Base-by-base conservation (phyloP, 2,888 invertebrate genomes). In the Ypsolopha scabrella region DNA sequence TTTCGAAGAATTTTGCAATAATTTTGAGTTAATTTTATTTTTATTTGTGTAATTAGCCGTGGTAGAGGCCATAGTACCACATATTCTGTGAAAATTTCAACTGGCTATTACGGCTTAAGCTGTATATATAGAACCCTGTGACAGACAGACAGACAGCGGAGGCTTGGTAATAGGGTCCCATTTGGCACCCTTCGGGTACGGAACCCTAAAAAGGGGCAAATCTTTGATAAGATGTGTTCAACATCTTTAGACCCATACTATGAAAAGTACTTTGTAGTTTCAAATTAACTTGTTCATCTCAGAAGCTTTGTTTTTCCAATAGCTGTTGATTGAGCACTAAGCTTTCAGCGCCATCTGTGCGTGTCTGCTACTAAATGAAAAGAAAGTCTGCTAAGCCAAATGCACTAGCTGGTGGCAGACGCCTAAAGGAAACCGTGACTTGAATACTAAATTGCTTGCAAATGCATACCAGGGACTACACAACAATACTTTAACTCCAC, bases 401-500 rank as follows among this genome's bases (percentile, higher is more conserved):
- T 69, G 70, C 72, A 70, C 68, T 73, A 58, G 58, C 60, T 59
- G 65, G 52, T 65, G 63, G 59, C 62, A 64, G 70, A 70, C 73
- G 72, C 71, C 70, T 72, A 68, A 67, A 66, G 67, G 67, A 62
- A 61, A 57, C 56, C 68, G 63, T 67, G 68, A 63, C 71, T 67
- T 59, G 74, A 71, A 77, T 74, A 65, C 72, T 57, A 63, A 72
- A 64, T 63, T 59, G 60, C 65, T 60, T 55, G 61, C 64, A 64
- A 67, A 68, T 62, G 66, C 66, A 68, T 66, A 68, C 60, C 60
- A 61, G 59, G 57, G 51, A 56, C 57, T 55, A 55, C 56, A 53
- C 57, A 45, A 50, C 51, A 39, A 58, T 56, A 53, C 55, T 24
- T 37, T 35, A 8, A 39, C n/a, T 43, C 48, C 47, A 50, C 41